Conservation (phyloP, 2,888 invertebrate genomes). For the Clivina fossor region DNA sequence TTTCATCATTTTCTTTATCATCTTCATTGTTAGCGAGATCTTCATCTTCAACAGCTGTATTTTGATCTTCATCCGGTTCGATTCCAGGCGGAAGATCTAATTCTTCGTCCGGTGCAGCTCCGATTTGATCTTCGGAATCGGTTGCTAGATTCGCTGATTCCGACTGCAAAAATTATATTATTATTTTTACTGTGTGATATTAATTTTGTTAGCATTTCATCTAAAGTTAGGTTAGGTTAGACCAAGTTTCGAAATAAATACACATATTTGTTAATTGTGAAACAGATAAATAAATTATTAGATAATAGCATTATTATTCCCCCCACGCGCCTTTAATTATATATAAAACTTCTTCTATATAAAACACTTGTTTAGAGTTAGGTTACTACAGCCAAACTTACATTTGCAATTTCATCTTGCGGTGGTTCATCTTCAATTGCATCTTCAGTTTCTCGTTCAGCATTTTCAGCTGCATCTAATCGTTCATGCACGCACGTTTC, state of each 20-base stretch:
- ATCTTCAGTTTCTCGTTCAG: constrained; percentile 32
- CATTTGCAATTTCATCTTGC: constrained; percentile 7
- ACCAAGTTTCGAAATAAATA: background rate
- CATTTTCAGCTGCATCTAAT: constrained; percentile 36
- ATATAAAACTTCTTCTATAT: background rate
- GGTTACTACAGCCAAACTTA: too few relatives aligned
- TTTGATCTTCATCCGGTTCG: too few relatives aligned
- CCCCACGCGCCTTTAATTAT: background rate
- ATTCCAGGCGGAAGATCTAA: constrained; percentile 43
- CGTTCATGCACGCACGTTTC: constrained; percentile 46
- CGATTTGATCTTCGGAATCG: background rate
- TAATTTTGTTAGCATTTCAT: background rate
- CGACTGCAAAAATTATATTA: constrained; percentile 4
- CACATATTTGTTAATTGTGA: constrained; percentile 2
- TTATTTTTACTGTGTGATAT: background rate
- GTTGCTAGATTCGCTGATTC: constrained; percentile 13
- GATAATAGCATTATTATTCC: background rate
- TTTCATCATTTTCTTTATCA: constrained; percentile 53
- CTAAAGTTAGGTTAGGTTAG: background rate
- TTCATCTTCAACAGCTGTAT: too few relatives aligned
- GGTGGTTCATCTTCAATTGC: constrained; percentile 30
- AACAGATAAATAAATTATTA: background rate
- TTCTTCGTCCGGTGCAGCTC: constrained; percentile 35
- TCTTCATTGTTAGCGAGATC: constrained; percentile 58
- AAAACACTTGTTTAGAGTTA: background rate